Conservation (phyloP, 2,888 invertebrate species). For the Drosophila macrothrix region DNA sequence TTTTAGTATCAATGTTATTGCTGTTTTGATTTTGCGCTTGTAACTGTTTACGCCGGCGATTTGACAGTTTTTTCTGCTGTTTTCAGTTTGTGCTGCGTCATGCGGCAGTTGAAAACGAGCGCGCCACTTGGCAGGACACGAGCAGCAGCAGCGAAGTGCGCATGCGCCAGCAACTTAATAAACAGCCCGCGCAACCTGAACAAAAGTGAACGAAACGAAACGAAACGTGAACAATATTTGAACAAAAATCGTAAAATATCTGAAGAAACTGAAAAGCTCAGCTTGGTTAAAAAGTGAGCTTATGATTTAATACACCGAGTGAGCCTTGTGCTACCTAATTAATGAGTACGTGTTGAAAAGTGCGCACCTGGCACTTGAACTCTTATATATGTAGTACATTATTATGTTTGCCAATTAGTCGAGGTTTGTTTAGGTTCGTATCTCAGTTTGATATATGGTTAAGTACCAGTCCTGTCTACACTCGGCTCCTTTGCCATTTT, state of each 20-base stretch:
- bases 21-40: slow-evolving; percentile 78
- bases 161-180: slow-evolving; percentile 58
- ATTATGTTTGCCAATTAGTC: slow-evolving; percentile 36
- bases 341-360: slow-evolving; percentile 49
- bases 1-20: slow-evolving; percentile 79
- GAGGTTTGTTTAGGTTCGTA: slow-evolving; percentile 11
- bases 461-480: slow-evolving; percentile 64
- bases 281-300: slow-evolving; percentile 16
- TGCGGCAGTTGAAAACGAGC: slow-evolving; percentile 82
- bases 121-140: slow-evolving; percentile 84
- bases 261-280: neutral
- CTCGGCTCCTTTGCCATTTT: slow-evolving; percentile 67
- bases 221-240: slow-evolving; percentile 6
- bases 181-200: slow-evolving; percentile 33
- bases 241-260: neutral
- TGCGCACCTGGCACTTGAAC: neutral
- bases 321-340: slow-evolving; percentile 18
- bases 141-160: slow-evolving; percentile 64
- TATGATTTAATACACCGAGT: neutral
- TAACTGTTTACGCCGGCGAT: slow-evolving; percentile 52
- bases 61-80: slow-evolving; percentile 65
- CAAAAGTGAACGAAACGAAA: slow-evolving; percentile 32
- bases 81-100: slow-evolving; percentile 81
- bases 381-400: slow-evolving; percentile 7
- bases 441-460: slow-evolving; percentile 25